Evolutionary conservation across 2,113 vertebrate species (phyloP), one percentile per base, ranked within the genome.

Genomic region (Chaetodon auriga): DNA sequence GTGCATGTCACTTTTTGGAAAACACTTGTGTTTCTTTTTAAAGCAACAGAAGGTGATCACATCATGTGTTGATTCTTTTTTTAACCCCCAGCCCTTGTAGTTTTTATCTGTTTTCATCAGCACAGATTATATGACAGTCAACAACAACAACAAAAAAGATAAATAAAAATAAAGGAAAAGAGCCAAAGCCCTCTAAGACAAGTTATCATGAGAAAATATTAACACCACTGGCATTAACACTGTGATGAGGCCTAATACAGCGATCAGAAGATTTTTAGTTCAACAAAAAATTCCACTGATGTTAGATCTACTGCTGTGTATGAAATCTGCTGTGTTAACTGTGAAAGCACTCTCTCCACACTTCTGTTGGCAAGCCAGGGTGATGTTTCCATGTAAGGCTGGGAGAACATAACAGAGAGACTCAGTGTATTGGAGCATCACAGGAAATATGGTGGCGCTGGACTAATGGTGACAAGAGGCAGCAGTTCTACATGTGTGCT

Each of bases 261-360:
- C 30, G 36, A 78, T 80, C 46, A 54, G 18, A 86, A 36, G 60
- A 68, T 19, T 58, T 69, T 43, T 48, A 45, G 58, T 73, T 74
- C 60, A 49, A 72, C 38, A 66, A 60, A 68, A 60, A 11, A 72
- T 77, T 78, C 57, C 55, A 41, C 12, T 82, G 68, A 79, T 76
- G 74, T 82, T 71, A 72, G 25, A 70, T 68, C 35, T 36, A 76
- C 75, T n/a, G 51, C 77, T 77, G 83, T 75, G 83, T 54, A 80
- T 72, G 45, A 81, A 72, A 83, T 85, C 61, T 25, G 10, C 30
- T 75, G 54, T 51, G 48, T 68, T 68, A 68, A 88, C 78, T 84
- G 68, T 81, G 68, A 80, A 85, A 85, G 71, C 71, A 62, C 78
- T 78, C 55, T 87, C 51, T 84, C 75, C 72, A 75, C 87, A 75